A percentile compares a stretch with the other conserved stretches of the same genome.
These are phyloP conservation scores for Petrolisthes cinctipes DNA, from an alignment of 2,888 invertebrate species.

Conservation along the genomic window DNA sequence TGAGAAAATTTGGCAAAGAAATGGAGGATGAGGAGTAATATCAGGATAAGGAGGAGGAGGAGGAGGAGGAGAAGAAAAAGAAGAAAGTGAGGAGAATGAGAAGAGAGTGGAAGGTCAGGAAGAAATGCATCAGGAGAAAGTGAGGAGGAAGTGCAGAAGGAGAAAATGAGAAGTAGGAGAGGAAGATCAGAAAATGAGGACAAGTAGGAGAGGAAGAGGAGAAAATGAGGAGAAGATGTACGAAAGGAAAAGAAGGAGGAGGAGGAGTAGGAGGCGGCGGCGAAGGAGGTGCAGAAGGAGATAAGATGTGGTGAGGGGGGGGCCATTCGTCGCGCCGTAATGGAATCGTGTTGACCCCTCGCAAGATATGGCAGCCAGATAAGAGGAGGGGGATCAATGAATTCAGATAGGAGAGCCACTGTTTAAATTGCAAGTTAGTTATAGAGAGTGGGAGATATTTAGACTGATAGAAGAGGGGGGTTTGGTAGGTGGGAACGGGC, in stretches of 20 bases:
- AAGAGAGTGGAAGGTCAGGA: neutral
- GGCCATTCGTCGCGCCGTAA: neutral
- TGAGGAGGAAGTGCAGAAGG: neutral
- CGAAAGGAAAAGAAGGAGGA: neutral
- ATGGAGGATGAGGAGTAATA: neutral
- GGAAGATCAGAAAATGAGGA: neutral
- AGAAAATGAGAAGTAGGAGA: neutral
- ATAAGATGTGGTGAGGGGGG: neutral
- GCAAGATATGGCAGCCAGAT: neutral
- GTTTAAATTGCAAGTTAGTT: too few relatives aligned
- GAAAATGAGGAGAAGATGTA: neutral
- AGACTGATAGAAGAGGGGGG: neutral
- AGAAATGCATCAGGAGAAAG: neutral
- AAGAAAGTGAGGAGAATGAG: neutral
- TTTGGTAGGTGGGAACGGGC: neutral
- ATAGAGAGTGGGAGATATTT: neutral
- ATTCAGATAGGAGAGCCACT: neutral
- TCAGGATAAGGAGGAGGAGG: neutral
- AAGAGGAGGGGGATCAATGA: neutral
- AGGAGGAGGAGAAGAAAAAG: neutral
- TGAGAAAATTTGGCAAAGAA: neutral
- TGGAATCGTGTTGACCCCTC: neutral
- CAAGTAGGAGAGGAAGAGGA: neutral
- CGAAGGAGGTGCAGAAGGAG: neutral
- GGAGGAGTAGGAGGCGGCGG: neutral